These are phyloP conservation scores for Eupithecia subfuscata DNA, from an alignment of 2,888 invertebrate species.

Conservation along the genomic window DNA sequence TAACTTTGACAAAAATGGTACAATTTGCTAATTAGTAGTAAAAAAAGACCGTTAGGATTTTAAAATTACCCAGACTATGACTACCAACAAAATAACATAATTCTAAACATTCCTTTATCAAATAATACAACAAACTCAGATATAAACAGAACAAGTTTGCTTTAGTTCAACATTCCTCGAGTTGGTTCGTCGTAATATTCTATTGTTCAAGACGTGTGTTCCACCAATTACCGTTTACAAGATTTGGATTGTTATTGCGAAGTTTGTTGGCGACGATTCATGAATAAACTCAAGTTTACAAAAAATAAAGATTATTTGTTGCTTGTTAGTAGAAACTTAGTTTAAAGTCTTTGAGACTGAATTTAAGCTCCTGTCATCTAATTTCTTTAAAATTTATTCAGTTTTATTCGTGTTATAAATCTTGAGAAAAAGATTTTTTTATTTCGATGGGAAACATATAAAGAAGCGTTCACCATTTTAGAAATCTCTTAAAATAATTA, in stretches of 20 bases:
- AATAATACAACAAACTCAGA: neutral
- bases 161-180: neutral
- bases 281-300: neutral
- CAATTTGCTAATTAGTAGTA: neutral
- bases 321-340: neutral
- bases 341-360: neutral
- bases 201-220: neutral
- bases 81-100: neutral
- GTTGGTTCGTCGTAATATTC: neutral
- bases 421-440: neutral
- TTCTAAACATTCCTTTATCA: slow-evolving; percentile 1
- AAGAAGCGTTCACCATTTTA: neutral
- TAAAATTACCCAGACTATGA: neutral
- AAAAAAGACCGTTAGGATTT: neutral
- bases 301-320: neutral
- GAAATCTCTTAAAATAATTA: neutral
- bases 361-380: neutral
- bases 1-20: neutral
- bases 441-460: neutral
- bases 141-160: neutral
- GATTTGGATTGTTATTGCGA: neutral
- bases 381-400: neutral
- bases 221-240: neutral
- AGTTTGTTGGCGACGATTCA: neutral
- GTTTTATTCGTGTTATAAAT: neutral